Percentiles rank a stretch among this genome's conserved stretches.
phyloP scores from a whole-genome alignment of 1,140 invertebrate species.

The Scaptomyza pallida region DNA sequence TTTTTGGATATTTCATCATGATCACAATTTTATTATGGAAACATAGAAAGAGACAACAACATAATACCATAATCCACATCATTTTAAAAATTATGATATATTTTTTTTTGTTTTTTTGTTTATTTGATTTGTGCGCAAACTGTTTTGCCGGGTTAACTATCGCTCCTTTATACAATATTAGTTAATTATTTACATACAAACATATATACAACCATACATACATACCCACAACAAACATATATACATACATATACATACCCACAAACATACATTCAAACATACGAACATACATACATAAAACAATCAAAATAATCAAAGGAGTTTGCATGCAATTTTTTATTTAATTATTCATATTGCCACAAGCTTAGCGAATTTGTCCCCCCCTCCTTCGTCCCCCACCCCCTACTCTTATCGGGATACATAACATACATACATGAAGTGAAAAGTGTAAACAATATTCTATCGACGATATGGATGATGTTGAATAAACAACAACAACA shows the following conservation, averaged over 20 bases:
- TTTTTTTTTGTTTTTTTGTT: conserved; percentile 8
- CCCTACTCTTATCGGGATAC: not conserved
- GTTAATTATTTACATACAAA: conserved; percentile 7
- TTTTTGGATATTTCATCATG: conserved; percentile 6
- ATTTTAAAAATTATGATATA: not conserved
- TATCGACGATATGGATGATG: conserved; percentile 18
- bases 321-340: conserved; percentile 16
- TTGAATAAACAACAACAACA: conserved; percentile 17
- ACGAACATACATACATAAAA: conserved; percentile 6
- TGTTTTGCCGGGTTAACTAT: conserved; percentile 34
- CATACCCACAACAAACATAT: conserved; percentile 3
- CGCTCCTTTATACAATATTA: conserved; percentile 24
- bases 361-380: conserved; percentile 25
- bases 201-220: conserved; percentile 9
- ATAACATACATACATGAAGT: not conserved
- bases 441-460: conserved; percentile 17
- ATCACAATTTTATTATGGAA: conserved; percentile 4
- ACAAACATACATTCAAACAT: conserved; percentile 15
- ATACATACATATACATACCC: conserved; percentile 13
- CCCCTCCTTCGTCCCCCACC: not conserved
- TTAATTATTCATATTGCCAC: conserved; percentile 2
- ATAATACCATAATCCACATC: not conserved
- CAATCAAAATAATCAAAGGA: conserved; percentile 18
- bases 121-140: conserved; percentile 12
- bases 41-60: not conserved